Evolutionary conservation across 2,888 invertebrate species (phyloP), one percentile per base, ranked within the genome.

Genomic region (Nemotelus pantherinus): DNA sequence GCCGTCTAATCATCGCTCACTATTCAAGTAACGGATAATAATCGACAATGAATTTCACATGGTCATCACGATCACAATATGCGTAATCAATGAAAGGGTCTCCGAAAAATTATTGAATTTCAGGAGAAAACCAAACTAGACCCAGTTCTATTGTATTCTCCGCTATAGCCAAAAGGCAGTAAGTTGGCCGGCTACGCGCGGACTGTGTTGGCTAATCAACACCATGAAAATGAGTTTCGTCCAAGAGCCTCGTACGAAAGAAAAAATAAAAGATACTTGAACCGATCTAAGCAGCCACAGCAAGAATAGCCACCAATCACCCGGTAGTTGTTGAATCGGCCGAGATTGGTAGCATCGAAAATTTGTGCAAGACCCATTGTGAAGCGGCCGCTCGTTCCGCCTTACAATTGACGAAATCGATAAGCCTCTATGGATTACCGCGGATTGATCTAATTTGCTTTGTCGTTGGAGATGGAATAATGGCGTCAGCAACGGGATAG

Each of bases 41-140:
- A 70, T 55, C 53, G 10, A 10, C 70, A 53, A 70, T 43, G 70
- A 70, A n/a, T 41, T 70, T 43, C 68, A 53, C 43, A 43, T 55
- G 53, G 70, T 55, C 70, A 70, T 50, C n/a, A 5, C 25, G 53
- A 41, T 55, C 55, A 70, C 70, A 70, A 70, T 70, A 53, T 43
- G 2, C 70, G 43, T 70, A 70, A 70, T 70, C 70, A 70, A 70
- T 70, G 55, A 70, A 70, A 55, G 44, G 70, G 70, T 70, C 47
- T 70, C 70, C 70, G 25, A 70, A 70, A 70, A 55, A 70, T 53
- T 7, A 7, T 6, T 47, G 6, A n/a, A 47, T 39, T 50, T 67
- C 67, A 2, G 41, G 39, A n/a, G 55, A 70, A 70, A 9, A 10
- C 10, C 41, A 50, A 70, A 63, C 39, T 41, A 43, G 63, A 63